phyloP scores from a whole-genome alignment of 2,888 invertebrate genomes.

The Argynnis bischoffii region DNA sequence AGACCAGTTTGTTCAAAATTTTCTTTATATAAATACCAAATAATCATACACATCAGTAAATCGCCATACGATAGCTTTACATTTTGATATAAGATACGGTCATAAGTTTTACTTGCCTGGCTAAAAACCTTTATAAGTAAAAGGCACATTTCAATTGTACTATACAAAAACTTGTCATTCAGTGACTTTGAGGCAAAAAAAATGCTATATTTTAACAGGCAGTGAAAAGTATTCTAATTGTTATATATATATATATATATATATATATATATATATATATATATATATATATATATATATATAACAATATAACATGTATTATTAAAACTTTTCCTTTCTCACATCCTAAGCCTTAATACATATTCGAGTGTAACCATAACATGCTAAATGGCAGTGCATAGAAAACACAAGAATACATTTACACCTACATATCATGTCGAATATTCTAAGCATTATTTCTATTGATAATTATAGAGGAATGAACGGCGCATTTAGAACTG shows the following conservation, averaged over 20 bases:
- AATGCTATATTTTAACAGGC: constrained; percentile 2
- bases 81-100: not conserved
- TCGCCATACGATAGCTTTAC: not conserved
- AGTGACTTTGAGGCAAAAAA: not conserved
- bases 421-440: not conserved
- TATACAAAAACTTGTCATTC: constrained; percentile 10
- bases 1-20: not conserved
- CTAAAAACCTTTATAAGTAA: constrained; percentile 10
- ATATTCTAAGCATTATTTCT: not conserved
- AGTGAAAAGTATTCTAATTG: not conserved
- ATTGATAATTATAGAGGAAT: not conserved
- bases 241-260: too few species aligned
- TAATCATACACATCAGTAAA: not conserved
- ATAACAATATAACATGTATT: not conserved
- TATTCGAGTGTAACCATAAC: constrained; percentile 2
- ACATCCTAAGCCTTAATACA: not conserved
- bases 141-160: constrained; percentile 25
- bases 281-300: too few species aligned
- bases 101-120: not conserved
- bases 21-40: not conserved
- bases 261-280: too few species aligned
- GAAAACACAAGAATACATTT: not conserved
- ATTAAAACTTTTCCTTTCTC: not conserved
- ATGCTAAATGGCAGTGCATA: constrained; percentile 16
- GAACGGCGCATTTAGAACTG: too few species aligned